A percentile compares a stretch with the other conserved stretches of the same genome.
These are phyloP conservation scores for Boloria euphrosyne DNA, from an alignment of 2,888 invertebrate species.

Conservation along the genomic window DNA sequence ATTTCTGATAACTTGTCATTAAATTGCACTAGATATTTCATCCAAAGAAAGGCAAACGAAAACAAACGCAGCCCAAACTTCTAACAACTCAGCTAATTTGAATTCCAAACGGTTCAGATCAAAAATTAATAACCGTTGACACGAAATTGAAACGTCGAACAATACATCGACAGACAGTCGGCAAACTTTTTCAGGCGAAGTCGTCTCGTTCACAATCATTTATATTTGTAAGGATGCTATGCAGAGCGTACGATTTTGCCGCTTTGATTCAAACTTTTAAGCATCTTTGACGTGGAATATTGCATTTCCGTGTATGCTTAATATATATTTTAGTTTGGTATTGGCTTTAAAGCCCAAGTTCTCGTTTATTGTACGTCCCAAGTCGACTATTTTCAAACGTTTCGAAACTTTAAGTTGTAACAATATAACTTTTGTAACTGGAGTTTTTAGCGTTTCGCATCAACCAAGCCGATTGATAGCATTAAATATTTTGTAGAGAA, in stretches of 20 bases:
- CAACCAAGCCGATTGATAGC: background rate
- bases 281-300: slow-evolving; percentile 74
- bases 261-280: slow-evolving; percentile 80
- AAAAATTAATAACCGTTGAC: slow-evolving; percentile 52
- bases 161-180: slow-evolving; percentile 55
- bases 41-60: slow-evolving; percentile 22
- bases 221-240: slow-evolving; percentile 78
- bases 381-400: slow-evolving; percentile 29
- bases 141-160: slow-evolving; percentile 48
- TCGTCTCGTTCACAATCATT: slow-evolving; percentile 72
- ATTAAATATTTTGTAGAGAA: background rate
- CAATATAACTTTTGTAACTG: slow-evolving; percentile 25
- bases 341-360: slow-evolving; percentile 47
- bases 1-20: background rate
- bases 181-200: slow-evolving; percentile 71
- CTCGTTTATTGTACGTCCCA: slow-evolving; percentile 27
- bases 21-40: background rate
- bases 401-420: slow-evolving; percentile 10
- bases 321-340: slow-evolving; percentile 61
- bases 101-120: slow-evolving; percentile 47
- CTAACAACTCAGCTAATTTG: slow-evolving; percentile 42
- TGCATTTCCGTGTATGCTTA: slow-evolving; percentile 73
- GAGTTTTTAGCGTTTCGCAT: slow-evolving; percentile 4
- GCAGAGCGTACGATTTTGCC: slow-evolving; percentile 75
- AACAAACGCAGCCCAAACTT: slow-evolving; percentile 25